A percentile compares a stretch with the other conserved stretches of the same genome.
Conservation (phyloP, 2,888 invertebrate species). For the Epistrophe eligans region DNA sequence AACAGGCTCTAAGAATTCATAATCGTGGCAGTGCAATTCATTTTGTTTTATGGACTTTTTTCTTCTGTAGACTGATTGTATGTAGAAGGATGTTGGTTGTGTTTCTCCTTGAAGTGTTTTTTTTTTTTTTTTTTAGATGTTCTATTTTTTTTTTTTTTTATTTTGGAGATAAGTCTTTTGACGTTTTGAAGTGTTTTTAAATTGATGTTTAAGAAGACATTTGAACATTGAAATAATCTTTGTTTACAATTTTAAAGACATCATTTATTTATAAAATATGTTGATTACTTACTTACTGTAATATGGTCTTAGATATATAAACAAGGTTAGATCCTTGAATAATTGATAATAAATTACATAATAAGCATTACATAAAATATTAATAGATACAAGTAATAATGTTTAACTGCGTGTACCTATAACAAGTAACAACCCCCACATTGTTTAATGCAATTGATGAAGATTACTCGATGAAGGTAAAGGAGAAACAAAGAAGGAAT, state of each 20-base stretch:
- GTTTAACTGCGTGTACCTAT: neutral
- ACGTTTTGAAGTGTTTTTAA: slow-evolving; percentile 13
- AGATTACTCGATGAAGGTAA: too few species aligned
- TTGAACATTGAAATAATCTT: slow-evolving; percentile 11
- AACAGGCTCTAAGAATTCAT: slow-evolving; percentile 7
- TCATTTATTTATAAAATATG: neutral
- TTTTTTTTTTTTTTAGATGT: too few species aligned
- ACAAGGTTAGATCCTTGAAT: neutral
- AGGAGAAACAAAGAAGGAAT: too few species aligned
- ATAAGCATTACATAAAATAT: neutral
- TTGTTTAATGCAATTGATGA: too few species aligned
- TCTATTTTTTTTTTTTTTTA: neutral
- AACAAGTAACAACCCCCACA: too few species aligned
- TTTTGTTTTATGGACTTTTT: slow-evolving; percentile 18
- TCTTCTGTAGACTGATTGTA: neutral
- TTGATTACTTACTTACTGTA: neutral
- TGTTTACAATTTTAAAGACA: neutral
- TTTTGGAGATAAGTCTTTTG: neutral
- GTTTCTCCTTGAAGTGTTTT: slow-evolving; percentile 11
- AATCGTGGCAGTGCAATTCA: slow-evolving; percentile 16
- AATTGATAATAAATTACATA: neutral
- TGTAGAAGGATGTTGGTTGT: neutral
- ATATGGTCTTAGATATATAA: neutral
- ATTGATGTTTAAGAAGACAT: slow-evolving; percentile 16
- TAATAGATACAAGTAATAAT: neutral